Conservation (phyloP, 2,888 invertebrate genomes). For the Troilus luridus region DNA sequence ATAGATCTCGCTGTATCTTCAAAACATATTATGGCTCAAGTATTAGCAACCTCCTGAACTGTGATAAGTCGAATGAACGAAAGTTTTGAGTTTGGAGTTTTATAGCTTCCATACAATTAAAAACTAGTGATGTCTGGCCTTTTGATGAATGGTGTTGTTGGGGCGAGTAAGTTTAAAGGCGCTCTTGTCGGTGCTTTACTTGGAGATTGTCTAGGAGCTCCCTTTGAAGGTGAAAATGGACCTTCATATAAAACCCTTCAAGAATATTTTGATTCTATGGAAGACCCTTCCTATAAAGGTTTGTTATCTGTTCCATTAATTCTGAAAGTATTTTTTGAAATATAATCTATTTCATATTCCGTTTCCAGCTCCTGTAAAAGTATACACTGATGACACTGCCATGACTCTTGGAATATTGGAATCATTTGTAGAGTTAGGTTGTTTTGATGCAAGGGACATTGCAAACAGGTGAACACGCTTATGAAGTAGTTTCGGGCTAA, state of each 20-base stretch:
- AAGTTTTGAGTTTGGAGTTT: not conserved
- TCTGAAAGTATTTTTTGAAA: not conserved
- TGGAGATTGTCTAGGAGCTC: slow-evolving; percentile 81
- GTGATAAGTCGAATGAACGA: too few species aligned
- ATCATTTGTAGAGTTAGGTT: slow-evolving; percentile 73
- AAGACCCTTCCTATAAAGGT: slow-evolving; percentile 73
- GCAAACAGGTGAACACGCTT: slow-evolving; percentile 71
- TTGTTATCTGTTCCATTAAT: slow-evolving; percentile 61
- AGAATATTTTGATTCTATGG: slow-evolving; percentile 74
- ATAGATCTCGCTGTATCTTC: not conserved
- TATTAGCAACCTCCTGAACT: not conserved
- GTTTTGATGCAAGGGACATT: slow-evolving; percentile 74
- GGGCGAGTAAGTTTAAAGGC: slow-evolving; percentile 76
- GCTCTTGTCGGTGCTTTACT: slow-evolving; percentile 77
- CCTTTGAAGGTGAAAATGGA: slow-evolving; percentile 74
- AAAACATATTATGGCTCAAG: not conserved
- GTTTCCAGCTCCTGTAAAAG: slow-evolving; percentile 64
- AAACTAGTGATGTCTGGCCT: not conserved
- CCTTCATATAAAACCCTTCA: slow-evolving; percentile 72
- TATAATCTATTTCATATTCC: slow-evolving; percentile 37
- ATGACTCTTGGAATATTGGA: slow-evolving; percentile 77
- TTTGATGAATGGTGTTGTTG: slow-evolving; percentile 66
- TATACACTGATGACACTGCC: slow-evolving; percentile 80
- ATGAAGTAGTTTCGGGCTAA: not conserved
- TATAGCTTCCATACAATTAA: not conserved